phyloP scores from a whole-genome alignment of 2,888 invertebrate genomes.

The Himalopsyche japonica region DNA sequence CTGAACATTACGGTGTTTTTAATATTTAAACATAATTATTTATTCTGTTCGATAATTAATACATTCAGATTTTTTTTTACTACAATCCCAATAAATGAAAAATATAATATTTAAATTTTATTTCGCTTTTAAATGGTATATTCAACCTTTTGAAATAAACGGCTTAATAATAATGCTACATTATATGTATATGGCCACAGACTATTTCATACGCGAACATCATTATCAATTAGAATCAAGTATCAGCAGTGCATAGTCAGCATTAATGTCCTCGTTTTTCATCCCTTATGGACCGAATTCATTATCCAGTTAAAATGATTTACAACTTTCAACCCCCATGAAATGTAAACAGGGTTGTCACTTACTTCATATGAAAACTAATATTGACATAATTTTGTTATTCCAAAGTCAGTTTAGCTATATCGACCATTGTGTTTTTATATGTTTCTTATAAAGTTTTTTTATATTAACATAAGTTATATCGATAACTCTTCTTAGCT shows the following conservation, averaged over 20 bases:
- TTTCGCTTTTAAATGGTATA: background rate
- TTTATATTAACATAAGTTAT: too few relatives aligned
- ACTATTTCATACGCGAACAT: background rate
- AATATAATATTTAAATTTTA: background rate
- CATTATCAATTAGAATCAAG: conserved; percentile 1
- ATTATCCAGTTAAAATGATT: conserved; percentile 19
- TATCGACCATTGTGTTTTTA: too few relatives aligned
- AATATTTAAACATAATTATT: too few relatives aligned
- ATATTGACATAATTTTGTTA: too few relatives aligned
- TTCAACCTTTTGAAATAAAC: background rate
- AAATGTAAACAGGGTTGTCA: background rate
- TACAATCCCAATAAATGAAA: background rate
- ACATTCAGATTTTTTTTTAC: too few relatives aligned
- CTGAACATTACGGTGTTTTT: too few relatives aligned
- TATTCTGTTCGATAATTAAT: too few relatives aligned
- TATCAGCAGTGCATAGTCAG: conserved; percentile 2
- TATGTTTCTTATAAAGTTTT: too few relatives aligned
- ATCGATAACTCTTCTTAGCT: too few relatives aligned
- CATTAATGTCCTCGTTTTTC: conserved; percentile 4
- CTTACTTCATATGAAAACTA: background rate
- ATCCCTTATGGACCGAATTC: conserved; percentile 11
- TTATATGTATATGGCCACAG: background rate
- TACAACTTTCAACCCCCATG: background rate
- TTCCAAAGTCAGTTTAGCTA: too few relatives aligned
- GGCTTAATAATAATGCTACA: background rate